phyloP scores from a whole-genome alignment of 1,140 invertebrate genomes.

The Hesperophylax magnus region DNA sequence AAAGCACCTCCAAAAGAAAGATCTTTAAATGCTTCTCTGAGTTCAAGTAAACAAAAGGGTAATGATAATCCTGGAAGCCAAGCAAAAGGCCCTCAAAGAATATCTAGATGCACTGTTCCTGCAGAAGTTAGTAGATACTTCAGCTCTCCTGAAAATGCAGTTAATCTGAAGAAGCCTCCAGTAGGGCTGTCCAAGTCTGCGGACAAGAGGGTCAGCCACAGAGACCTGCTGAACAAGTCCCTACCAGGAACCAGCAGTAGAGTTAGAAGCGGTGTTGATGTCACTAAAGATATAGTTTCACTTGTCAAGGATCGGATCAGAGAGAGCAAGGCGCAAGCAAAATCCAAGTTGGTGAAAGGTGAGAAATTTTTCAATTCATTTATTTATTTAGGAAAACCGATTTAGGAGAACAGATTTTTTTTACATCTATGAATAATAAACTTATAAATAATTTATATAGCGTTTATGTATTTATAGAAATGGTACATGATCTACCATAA shows the following conservation, averaged over 20 bases:
- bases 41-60: not conserved
- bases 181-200: constrained; percentile 51
- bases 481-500: too few relatives aligned
- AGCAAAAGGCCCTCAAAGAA: constrained; percentile 29
- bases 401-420: too few relatives aligned
- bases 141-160: constrained; percentile 2
- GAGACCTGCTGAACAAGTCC: constrained; percentile 60
- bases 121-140: constrained; percentile 47
- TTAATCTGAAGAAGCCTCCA: constrained; percentile 41
- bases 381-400: too few relatives aligned
- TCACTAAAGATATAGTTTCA: constrained; percentile 16
- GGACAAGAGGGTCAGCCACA: constrained; percentile 63
- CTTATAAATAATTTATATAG: too few relatives aligned
- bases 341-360: constrained; percentile 8
- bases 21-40: not conserved
- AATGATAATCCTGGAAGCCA: constrained; percentile 1
- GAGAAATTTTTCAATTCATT: too few relatives aligned
- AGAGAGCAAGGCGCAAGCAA: constrained; percentile 54
- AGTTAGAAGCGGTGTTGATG: not conserved
- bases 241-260: constrained; percentile 43
- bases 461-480: too few relatives aligned
- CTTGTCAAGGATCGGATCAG: constrained; percentile 33
- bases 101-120: constrained; percentile 41
- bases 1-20: not conserved
- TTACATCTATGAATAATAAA: too few relatives aligned